These are phyloP conservation scores for Aurelia coerulea DNA, from an alignment of 30 jellyfish, hydroid and myxozoan genomes.

Conservation along the genomic window DNA sequence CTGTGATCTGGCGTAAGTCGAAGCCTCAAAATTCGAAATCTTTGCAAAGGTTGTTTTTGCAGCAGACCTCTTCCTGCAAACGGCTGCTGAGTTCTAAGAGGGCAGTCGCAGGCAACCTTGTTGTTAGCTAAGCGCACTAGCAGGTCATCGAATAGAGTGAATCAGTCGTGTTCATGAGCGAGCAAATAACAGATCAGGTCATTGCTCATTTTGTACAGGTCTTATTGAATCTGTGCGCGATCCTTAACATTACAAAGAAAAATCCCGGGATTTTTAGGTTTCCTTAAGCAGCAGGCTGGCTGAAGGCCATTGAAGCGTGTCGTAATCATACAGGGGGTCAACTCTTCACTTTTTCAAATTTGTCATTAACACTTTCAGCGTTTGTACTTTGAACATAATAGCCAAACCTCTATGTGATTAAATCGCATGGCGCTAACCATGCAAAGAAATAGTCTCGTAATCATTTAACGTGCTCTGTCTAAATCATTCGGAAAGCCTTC, in stretches of 20 bases:
- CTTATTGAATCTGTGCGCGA: background rate
- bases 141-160: conserved; percentile 28
- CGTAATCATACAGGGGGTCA: too few species aligned
- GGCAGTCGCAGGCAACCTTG: conserved; percentile 42
- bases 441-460: too few species aligned
- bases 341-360: too few species aligned
- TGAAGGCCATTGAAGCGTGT: too few species aligned
- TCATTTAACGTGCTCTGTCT: too few species aligned
- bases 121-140: conserved; percentile 17
- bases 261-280: background rate
- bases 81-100: conserved; percentile 4
- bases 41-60: background rate
- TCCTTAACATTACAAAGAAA: background rate
- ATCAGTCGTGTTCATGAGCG: conserved; percentile 33
- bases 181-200: conserved; percentile 32
- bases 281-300: too few species aligned
- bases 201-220: conserved; percentile 22
- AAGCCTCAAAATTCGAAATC: background rate
- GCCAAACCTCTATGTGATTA: too few species aligned
- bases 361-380: too few species aligned
- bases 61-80: conserved; percentile 22
- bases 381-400: too few species aligned
- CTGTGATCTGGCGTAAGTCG: background rate
- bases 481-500: too few species aligned
- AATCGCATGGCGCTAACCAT: too few species aligned